Conservation (phyloP, 2,888 invertebrate species). For the Synergus itoensis region DNA sequence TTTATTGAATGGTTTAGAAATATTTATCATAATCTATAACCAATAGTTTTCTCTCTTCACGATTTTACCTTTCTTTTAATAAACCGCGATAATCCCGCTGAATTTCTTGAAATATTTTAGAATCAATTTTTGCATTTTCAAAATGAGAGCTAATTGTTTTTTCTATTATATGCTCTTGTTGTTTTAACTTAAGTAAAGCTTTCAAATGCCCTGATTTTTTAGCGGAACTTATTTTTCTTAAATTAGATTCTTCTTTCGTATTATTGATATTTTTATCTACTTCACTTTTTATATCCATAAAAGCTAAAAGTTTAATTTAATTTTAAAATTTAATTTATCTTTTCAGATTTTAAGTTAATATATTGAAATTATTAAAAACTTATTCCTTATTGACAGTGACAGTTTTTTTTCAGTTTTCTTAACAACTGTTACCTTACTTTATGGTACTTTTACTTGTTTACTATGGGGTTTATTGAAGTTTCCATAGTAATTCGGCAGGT, state of each 20-base stretch:
- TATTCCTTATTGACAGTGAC: not conserved
- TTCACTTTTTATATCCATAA: constrained; percentile 19
- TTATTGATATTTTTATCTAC: not conserved
- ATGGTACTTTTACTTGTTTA: not conserved
- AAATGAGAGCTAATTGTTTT: constrained; percentile 64
- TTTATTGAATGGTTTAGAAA: not conserved
- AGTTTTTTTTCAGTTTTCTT: not conserved
- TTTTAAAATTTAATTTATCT: not conserved
- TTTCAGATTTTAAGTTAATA: not conserved
- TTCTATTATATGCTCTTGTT: constrained; percentile 69
- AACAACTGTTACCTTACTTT: not conserved
- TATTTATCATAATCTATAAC: not conserved
- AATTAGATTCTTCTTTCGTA: constrained; percentile 44
- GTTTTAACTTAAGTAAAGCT: constrained; percentile 66
- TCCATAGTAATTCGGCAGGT: not conserved
- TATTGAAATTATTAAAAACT: constrained; percentile 1
- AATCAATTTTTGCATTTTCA: constrained; percentile 65
- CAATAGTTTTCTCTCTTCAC: not conserved
- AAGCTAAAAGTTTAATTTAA: not conserved
- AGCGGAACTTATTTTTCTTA: constrained; percentile 39
- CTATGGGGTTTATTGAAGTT: not conserved
- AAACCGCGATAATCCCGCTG: constrained; percentile 57
- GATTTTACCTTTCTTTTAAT: constrained; percentile 63
- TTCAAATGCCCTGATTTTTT: constrained; percentile 60
- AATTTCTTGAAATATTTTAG: constrained; percentile 60